Conservation (phyloP, 2,888 invertebrate genomes). For the Papilio protenor region DNA sequence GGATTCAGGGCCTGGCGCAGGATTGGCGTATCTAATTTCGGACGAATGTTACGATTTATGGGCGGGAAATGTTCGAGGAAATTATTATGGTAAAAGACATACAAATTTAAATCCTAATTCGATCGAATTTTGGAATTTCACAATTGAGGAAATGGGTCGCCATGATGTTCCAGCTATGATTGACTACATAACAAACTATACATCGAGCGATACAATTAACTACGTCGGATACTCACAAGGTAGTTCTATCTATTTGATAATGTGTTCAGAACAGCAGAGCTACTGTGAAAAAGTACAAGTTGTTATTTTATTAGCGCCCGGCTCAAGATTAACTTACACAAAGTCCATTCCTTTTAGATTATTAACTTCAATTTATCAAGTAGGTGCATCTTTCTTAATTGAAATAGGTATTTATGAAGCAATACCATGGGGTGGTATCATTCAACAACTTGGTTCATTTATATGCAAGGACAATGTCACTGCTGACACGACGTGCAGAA, state of each 20-base stretch:
- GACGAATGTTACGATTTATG: constrained; percentile 87
- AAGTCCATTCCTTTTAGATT: constrained; percentile 54
- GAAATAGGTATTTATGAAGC: constrained; percentile 37
- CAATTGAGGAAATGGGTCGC: constrained; percentile 90
- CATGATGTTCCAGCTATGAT: constrained; percentile 90
- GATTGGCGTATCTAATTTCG: constrained; percentile 83
- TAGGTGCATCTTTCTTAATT: constrained; percentile 26
- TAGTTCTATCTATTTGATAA: constrained; percentile 85
- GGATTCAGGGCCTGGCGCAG: constrained; percentile 82
- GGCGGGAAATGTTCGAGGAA: constrained; percentile 85
- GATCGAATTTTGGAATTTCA: constrained; percentile 84
- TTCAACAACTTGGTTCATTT: constrained; percentile 27
- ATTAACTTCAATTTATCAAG: constrained; percentile 14
- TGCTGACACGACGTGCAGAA: constrained; percentile 40
- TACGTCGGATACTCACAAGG: constrained; percentile 92
- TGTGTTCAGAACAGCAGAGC: constrained; percentile 83
- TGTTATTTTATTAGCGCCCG: constrained; percentile 85
- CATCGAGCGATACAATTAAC: constrained; percentile 81
- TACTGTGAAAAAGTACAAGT: constrained; percentile 85
- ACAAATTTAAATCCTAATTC: constrained; percentile 73
- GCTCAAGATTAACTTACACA: constrained; percentile 82
- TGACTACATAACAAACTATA: constrained; percentile 84
- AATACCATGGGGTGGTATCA: constrained; percentile 30
- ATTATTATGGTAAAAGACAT: constrained; percentile 86
- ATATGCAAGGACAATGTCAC: constrained; percentile 11